Percentiles rank a stretch among this genome's conserved stretches.
These are phyloP conservation scores for Siniperca scherzeri DNA, from an alignment of 2,797 vertebrate genomes.

Conservation along the genomic window DNA sequence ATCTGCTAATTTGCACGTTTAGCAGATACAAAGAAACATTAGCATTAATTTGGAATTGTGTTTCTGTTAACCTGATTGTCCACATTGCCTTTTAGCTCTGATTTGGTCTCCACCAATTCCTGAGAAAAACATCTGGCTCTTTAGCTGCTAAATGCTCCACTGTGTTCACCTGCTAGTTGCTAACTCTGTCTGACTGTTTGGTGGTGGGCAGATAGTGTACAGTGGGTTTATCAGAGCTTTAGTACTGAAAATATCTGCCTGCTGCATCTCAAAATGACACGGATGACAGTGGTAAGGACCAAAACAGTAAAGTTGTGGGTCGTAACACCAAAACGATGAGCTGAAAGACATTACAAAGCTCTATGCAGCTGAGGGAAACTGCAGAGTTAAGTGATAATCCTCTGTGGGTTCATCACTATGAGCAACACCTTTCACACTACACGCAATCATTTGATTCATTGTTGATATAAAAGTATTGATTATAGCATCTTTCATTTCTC, in stretches of 20 bases:
- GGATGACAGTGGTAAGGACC: not conserved
- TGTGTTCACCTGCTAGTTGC: not conserved
- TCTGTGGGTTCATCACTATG: not conserved
- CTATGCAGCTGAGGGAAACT: not conserved
- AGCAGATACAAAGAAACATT: not conserved
- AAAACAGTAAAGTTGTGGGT: not conserved
- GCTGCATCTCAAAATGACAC: not conserved
- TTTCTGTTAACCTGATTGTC: no score
- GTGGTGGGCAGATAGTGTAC: no score
- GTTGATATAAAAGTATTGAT: not conserved
- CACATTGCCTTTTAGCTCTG: no score
- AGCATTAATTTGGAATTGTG: not conserved
- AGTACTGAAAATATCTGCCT: not conserved
- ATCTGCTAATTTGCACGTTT: not conserved
- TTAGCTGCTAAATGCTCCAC: not conserved
- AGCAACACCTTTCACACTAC: no score
- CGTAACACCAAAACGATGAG: not conserved
- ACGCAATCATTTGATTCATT: not conserved
- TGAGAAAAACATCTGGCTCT: not conserved
- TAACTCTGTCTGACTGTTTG: no score
- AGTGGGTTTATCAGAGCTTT: not conserved
- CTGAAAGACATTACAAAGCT: not conserved
- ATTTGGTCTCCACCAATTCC: no score
- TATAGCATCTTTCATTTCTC: not conserved
- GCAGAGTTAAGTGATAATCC: not conserved